These are phyloP conservation scores for Poecilia gillii DNA, from an alignment of 2,797 vertebrate species.

Conservation along the genomic window DNA sequence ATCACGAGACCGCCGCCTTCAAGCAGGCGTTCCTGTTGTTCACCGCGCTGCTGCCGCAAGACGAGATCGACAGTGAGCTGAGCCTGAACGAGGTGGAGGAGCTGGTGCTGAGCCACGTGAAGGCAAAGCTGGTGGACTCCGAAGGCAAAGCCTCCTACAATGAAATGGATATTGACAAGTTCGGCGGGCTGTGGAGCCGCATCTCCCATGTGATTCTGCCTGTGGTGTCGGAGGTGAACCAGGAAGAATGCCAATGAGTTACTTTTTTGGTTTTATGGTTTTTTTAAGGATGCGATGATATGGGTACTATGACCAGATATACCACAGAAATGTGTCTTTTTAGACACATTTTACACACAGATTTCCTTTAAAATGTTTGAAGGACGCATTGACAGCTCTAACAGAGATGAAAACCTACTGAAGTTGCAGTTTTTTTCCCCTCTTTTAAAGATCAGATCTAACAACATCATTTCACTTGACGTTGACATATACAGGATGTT, in stretches of 20 bases:
- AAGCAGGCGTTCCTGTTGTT: constrained; percentile 88
- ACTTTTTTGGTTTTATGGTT: no score
- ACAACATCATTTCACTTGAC: not conserved
- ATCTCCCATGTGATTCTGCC: constrained; percentile 93
- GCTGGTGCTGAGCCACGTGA: constrained; percentile 85
- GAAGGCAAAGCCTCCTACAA: constrained; percentile 63
- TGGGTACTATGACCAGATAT: not conserved
- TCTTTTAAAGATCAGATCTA: not conserved
- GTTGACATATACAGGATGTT: not conserved
- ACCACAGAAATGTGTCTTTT: constrained; percentile 8
- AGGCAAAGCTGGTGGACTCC: constrained; percentile 78
- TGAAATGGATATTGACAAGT: constrained; percentile 87
- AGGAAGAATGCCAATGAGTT: constrained; percentile 70
- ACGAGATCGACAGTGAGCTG: constrained; percentile 59
- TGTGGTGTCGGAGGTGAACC: constrained; percentile 81
- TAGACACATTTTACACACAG: constrained; percentile 15
- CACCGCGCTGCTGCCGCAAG: constrained; percentile 87
- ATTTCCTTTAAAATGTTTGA: constrained; percentile 8
- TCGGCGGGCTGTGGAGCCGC: constrained; percentile 93
- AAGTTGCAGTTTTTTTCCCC: constrained; percentile 9
- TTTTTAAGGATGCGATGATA: not conserved
- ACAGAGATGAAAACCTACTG: constrained; percentile 17
- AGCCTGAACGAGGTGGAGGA: constrained; percentile 84
- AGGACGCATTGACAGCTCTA: constrained; percentile 3
- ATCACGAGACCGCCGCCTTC: constrained; percentile 90